Percentiles rank a stretch among this genome's conserved stretches.
Conservation (phyloP, 2,797 vertebrate species). For the Myiotriccus ornatus region DNA sequence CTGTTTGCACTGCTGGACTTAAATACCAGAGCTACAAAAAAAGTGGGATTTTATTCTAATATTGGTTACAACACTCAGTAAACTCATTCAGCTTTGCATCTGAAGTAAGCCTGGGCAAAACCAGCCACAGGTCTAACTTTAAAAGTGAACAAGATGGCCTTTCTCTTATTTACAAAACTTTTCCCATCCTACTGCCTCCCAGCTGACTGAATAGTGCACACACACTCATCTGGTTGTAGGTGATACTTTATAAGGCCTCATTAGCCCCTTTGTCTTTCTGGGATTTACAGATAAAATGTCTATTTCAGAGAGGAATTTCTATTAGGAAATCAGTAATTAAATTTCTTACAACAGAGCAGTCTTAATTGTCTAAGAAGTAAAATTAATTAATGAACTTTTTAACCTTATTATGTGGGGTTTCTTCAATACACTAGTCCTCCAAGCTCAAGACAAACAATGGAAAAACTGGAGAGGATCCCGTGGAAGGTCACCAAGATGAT, state of each 20-base stretch:
- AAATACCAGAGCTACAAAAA: background rate
- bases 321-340: background rate
- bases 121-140: background rate
- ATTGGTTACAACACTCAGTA: background rate
- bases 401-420: background rate
- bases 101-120: background rate
- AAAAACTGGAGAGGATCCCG: background rate
- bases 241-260: background rate
- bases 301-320: background rate
- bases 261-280: background rate
- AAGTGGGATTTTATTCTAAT: background rate
- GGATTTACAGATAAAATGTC: background rate
- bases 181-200: background rate
- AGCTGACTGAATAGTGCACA: background rate
- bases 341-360: background rate
- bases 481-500: background rate
- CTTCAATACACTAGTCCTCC: background rate
- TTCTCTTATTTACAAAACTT: background rate
- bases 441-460: background rate
- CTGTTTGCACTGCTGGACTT: background rate
- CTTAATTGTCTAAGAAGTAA: background rate
- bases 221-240: background rate
- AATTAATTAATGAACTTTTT: background rate
- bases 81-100: background rate
- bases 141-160: background rate